Evolutionary conservation across 2,113 vertebrate species (phyloP), one percentile per base, ranked within the genome.

Genomic region (Dasyornis broadbenti): DNA sequence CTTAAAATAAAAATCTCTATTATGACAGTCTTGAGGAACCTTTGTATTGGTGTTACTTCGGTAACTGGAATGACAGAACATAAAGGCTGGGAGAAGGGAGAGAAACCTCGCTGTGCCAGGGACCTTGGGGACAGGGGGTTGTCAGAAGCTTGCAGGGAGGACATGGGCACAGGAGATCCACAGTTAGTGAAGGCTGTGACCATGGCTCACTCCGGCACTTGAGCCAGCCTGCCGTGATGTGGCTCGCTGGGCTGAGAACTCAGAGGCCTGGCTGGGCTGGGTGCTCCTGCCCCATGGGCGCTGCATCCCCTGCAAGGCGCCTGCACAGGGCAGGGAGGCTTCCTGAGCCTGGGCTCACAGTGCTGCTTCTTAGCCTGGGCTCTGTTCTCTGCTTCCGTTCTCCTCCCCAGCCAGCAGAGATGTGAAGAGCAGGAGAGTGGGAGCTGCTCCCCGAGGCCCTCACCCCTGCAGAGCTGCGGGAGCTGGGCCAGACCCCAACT

Each of bases 291-390:
- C 54, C 54, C 13, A 3, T 1, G 30, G 33, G 16, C n/a, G 23
- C 10, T 1, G 47, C 39, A 2, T 9, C 23, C 22, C 37, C 63
- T 27, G 19, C 33, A 35, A 52, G 45, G 37, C 22, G 50, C 33
- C 17, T 26, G 33, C 15, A 6, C 0, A 1, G 37, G 42, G 26
- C 24, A 9, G 35, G 49, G 81, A 35, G 26, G 5, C 27, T 84
- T 44, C 60, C n/a, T 1, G 1, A 27, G 30, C 16, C 4, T 23
- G 35, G n/a, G 50, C 10, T 63, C 22, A 3, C 0, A 0, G 28
- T 22, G 33, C 22, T 82, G 28, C 31, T 59, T 59, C 80, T 59
- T 20, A 31, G 12, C 31, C 26, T 24, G 42, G 10, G 7, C 13
- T 22, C 30, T 77, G 21, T 42, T 15, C 11, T 77, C 11, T n/a